These are phyloP conservation scores for Synergus itoensis DNA, from an alignment of 2,888 invertebrate genomes.

Conservation along the genomic window DNA sequence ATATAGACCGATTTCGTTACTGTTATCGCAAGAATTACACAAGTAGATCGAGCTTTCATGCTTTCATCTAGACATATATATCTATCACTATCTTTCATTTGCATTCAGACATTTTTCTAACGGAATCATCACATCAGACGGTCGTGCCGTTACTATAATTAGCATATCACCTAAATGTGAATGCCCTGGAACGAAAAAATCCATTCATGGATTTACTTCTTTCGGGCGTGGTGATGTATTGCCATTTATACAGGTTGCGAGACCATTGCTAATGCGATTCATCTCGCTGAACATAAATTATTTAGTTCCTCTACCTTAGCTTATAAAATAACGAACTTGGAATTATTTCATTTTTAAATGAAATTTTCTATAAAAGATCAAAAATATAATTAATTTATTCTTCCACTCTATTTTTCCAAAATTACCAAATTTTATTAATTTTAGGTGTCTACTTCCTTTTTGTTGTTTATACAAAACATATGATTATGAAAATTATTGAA, in stretches of 20 bases:
- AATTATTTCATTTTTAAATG: not conserved
- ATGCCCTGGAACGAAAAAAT: constrained; percentile 57
- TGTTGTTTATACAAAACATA: too few relatives aligned
- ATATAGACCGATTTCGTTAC: not conserved
- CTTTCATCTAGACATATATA: not conserved
- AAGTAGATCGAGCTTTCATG: not conserved
- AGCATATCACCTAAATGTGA: constrained; percentile 58
- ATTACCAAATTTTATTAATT: too few relatives aligned
- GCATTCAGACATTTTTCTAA: constrained; percentile 46
- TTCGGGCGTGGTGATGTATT: not conserved
- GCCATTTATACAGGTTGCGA: not conserved
- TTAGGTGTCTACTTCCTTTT: too few relatives aligned
- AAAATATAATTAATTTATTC: too few relatives aligned
- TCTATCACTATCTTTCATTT: not conserved
- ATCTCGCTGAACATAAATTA: not conserved
- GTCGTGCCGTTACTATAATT: constrained; percentile 51
- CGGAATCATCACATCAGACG: constrained; percentile 55
- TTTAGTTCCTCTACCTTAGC: not conserved
- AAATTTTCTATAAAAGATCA: not conserved
- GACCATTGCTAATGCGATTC: constrained; percentile 6
- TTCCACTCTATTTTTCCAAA: too few relatives aligned
- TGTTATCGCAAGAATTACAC: not conserved
- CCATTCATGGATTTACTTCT: not conserved
- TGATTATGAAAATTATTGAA: too few relatives aligned
- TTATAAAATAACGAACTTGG: not conserved